Evolutionary conservation across 1,140 invertebrate species (phyloP).

Genomic region (Neodiprion lecontei): DNA sequence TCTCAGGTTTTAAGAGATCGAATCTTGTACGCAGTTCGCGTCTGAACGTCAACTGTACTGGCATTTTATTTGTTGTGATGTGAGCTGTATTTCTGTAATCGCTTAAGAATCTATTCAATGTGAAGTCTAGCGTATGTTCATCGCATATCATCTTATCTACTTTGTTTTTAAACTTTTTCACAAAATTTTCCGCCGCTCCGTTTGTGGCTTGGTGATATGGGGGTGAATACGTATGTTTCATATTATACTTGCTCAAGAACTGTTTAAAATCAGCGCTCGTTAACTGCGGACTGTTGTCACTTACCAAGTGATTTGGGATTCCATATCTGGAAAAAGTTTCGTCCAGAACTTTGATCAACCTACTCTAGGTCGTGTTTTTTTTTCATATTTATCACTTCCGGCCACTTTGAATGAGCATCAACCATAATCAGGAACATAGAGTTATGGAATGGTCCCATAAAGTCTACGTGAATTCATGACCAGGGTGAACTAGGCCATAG

Average conservation of each 20-base stretch:
- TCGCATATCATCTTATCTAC: slow-evolving; percentile 17
- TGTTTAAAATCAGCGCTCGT: slow-evolving; percentile 29
- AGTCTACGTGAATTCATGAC: slow-evolving; percentile 13
- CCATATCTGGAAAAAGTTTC: slow-evolving; percentile 4
- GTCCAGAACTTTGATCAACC: not conserved
- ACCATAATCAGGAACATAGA: slow-evolving; percentile 23
- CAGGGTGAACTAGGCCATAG: slow-evolving; percentile 15
- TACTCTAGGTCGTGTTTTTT: not conserved
- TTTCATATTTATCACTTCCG: not conserved
- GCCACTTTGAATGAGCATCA: slow-evolving; percentile 5
- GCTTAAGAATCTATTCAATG: slow-evolving; percentile 18
- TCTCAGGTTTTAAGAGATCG: too few species aligned
- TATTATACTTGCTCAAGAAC: slow-evolving; percentile 21
- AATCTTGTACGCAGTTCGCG: too few species aligned
- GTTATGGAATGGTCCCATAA: slow-evolving; percentile 20
- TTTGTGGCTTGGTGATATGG: slow-evolving; percentile 33
- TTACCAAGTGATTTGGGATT: slow-evolving; percentile 23
- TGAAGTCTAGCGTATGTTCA: slow-evolving; percentile 4
- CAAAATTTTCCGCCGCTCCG: slow-evolving; percentile 24
- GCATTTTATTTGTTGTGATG: slow-evolving; percentile 2
- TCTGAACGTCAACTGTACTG: slow-evolving; percentile 16
- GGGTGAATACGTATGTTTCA: slow-evolving; percentile 18
- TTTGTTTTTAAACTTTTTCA: slow-evolving; percentile 6
- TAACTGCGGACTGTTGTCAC: slow-evolving; percentile 32
- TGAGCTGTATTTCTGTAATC: slow-evolving; percentile 17